Conservation (phyloP, 35 echinoderm and acorn worm species). For the Stichopus chloronotus region DNA sequence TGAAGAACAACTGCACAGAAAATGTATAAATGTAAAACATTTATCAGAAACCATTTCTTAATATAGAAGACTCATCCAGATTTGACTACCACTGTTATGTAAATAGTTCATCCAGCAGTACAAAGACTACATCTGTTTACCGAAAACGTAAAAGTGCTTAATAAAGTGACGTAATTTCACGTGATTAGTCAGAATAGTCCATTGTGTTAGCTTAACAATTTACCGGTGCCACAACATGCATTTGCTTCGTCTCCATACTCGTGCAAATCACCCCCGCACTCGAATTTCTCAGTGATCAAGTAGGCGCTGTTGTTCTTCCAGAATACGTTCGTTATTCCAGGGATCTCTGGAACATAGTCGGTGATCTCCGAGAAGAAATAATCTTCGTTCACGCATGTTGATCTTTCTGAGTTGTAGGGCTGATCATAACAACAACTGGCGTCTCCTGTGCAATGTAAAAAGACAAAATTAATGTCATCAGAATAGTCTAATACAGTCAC, state of each 20-base stretch:
- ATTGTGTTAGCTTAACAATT: no score
- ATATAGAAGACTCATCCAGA: no score
- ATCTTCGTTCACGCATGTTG: not conserved
- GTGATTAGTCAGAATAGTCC: no score
- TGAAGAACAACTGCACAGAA: no score
- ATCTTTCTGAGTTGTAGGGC: not conserved
- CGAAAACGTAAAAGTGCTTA: no score
- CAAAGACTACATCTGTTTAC: no score
- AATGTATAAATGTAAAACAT: no score
- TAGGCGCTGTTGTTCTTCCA: not conserved
- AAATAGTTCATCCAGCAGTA: no score
- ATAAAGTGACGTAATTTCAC: no score
- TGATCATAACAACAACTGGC: not conserved
- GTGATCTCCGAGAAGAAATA: not conserved
- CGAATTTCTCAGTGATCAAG: not conserved
- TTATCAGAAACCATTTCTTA: no score
- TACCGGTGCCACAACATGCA: constrained; percentile 12
- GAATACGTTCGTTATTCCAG: not conserved
- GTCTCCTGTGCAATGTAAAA: not conserved
- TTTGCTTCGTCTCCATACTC: constrained; percentile 14
- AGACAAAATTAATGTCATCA: not conserved
- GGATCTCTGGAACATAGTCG: not conserved
- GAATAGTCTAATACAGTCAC: no score
- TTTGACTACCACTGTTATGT: no score
- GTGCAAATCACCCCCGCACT: not conserved